phyloP scores from a whole-genome alignment of 2,797 vertebrate species.

The Pangasius mekongensis region DNA sequence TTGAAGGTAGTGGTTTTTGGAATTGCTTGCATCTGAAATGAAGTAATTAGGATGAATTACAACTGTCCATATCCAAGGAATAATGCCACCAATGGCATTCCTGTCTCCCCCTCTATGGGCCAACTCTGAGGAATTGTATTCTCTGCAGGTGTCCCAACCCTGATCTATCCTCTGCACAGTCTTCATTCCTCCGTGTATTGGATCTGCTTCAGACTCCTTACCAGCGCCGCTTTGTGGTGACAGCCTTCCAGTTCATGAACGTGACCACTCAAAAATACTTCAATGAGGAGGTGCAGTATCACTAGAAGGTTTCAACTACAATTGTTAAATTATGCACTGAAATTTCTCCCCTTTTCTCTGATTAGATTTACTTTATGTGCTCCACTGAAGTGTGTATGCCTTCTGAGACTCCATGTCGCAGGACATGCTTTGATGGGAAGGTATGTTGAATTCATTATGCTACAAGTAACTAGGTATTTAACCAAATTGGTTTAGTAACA shows the following conservation, averaged over 20 bases:
- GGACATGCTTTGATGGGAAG: constrained; percentile 70
- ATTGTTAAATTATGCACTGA: neutral
- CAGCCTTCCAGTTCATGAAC: constrained; percentile 75
- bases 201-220: constrained; percentile 50
- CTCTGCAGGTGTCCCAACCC: constrained; percentile 71
- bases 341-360: neutral
- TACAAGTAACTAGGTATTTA: neutral
- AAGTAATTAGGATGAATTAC: too few relatives aligned
- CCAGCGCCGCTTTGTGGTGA: constrained; percentile 68
- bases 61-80: neutral
- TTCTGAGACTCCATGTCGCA: constrained; percentile 59
- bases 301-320: rapidly evolving
- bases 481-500: neutral
- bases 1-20: neutral
- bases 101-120: neutral
- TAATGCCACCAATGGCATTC: neutral
- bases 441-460: constrained; percentile 33
- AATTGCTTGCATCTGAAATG: neutral
- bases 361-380: constrained; percentile 80
- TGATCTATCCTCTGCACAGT: constrained; percentile 50
- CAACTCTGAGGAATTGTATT: neutral
- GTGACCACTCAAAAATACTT: constrained; percentile 65
- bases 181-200: constrained; percentile 60
- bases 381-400: constrained; percentile 73
- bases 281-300: constrained; percentile 69